These are phyloP conservation scores for Mnemiopsis leidyi DNA, from an alignment of 37 sponge, comb jelly and placozoan species.

Conservation along the genomic window DNA sequence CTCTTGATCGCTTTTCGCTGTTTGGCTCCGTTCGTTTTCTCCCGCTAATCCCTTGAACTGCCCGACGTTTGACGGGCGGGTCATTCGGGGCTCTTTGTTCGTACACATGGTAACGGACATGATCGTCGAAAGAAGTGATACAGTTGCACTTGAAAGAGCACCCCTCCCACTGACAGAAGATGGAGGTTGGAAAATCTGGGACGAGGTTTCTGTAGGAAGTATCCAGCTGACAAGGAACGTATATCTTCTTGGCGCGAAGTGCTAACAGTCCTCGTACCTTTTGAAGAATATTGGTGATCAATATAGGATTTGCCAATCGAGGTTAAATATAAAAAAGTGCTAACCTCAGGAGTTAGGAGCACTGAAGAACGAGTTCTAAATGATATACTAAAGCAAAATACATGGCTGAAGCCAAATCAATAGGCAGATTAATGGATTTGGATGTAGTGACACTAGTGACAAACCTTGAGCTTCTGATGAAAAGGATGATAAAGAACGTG, in stretches of 20 bases:
- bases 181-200: constrained; percentile 24
- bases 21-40: too few species aligned
- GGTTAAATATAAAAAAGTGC: too few species aligned
- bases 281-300: neutral
- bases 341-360: too few species aligned
- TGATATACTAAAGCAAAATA: too few species aligned
- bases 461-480: constrained; percentile 51
- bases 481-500: constrained; percentile 42
- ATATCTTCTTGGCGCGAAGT: neutral
- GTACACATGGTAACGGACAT: neutral
- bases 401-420: too few species aligned
- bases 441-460: too few species aligned
- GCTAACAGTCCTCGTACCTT: constrained; percentile 5
- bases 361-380: too few species aligned
- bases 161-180: constrained; percentile 6
- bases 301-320: too few species aligned
- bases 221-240: constrained; percentile 30
- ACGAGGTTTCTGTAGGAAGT: neutral
- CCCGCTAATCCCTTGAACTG: neutral
- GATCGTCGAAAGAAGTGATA: constrained; percentile 44
- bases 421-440: too few species aligned
- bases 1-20: neutral
- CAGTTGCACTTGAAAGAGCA: constrained; percentile 39
- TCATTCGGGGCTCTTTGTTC: neutral
- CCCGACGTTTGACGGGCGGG: neutral